Conservation (phyloP, 2,113 vertebrate genomes). For the Toxotes chatareus region DNA sequence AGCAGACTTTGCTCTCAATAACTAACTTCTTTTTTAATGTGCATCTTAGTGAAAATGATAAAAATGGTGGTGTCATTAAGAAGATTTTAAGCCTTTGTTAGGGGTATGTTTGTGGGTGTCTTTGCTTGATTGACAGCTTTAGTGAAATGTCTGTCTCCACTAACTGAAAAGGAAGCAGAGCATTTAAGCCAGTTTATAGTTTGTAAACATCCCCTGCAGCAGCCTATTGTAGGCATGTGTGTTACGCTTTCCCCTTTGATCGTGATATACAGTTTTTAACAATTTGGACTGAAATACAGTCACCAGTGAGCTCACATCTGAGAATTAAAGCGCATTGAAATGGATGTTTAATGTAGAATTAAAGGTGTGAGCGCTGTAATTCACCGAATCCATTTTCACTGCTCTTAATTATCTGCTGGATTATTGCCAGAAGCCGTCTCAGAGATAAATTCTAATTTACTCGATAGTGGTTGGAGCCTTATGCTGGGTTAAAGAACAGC, state of each 20-base stretch:
- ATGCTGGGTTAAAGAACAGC: slow-evolving; percentile 42
- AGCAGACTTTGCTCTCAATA: no score
- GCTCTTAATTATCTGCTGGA: slow-evolving; percentile 55
- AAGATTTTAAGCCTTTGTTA: not conserved
- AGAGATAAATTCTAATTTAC: slow-evolving; percentile 45
- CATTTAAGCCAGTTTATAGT: slow-evolving; percentile 4
- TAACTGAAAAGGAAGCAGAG: not conserved
- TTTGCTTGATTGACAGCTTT: not conserved
- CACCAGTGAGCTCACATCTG: slow-evolving; percentile 24
- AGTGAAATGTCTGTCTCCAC: not conserved
- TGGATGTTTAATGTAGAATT: slow-evolving; percentile 36
- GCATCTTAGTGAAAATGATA: no score
- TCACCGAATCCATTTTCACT: slow-evolving; percentile 54
- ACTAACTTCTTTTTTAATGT: no score
- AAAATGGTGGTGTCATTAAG: not conserved
- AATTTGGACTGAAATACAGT: not conserved
- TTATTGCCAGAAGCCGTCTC: slow-evolving; percentile 37
- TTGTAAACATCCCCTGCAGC: slow-evolving; percentile 17
- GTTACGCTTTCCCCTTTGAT: slow-evolving; percentile 2
- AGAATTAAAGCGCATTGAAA: slow-evolving; percentile 8
- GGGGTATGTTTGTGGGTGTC: not conserved
- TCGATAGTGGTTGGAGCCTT: slow-evolving; percentile 30
- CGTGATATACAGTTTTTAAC: not conserved
- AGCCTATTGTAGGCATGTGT: not conserved
- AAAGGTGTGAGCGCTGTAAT: slow-evolving; percentile 48